A percentile compares a stretch with the other conserved stretches of the same genome.
Evolutionary conservation across 1,140 invertebrate genomes (phyloP).

Genomic region (Cardiocondyla obscurior): DNA sequence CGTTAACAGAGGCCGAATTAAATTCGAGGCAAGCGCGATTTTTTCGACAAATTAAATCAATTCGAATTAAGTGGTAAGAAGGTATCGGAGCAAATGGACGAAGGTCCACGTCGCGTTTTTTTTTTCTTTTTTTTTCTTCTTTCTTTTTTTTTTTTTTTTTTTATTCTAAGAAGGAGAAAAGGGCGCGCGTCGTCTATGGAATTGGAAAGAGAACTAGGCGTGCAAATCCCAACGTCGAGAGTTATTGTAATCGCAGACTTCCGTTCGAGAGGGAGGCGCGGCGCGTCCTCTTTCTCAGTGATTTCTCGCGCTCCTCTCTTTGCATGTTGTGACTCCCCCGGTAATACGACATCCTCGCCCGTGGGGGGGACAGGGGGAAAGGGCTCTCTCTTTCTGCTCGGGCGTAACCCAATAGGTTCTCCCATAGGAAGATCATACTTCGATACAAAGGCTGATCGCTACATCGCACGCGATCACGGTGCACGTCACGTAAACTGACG

Average conservation of each 20-base stretch:
- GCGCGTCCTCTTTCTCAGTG: slow-evolving; percentile 17
- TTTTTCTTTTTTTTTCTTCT: too few relatives aligned
- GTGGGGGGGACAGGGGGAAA: slow-evolving; percentile 45
- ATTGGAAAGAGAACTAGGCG: background rate
- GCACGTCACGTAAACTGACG: slow-evolving; percentile 81
- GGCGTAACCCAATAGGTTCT: slow-evolving; percentile 81
- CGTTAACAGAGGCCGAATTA: slow-evolving; percentile 11
- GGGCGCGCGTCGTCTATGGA: background rate
- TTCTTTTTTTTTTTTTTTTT: too few relatives aligned
- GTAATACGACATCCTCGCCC: slow-evolving; percentile 48
- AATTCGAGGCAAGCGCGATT: background rate
- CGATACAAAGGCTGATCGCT: slow-evolving; percentile 82
- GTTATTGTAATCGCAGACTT: slow-evolving; percentile 46
- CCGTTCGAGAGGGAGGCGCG: slow-evolving; percentile 6
- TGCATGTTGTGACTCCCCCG: slow-evolving; percentile 32
- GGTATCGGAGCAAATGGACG: background rate
- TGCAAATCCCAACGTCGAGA: background rate
- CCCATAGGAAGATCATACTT: slow-evolving; percentile 80
- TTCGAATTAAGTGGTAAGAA: background rate
- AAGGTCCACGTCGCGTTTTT: too few relatives aligned
- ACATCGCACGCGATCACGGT: slow-evolving; percentile 83
- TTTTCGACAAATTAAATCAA: background rate
- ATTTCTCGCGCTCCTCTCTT: slow-evolving; percentile 39
- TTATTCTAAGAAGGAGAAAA: too few relatives aligned
- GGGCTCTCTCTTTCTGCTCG: slow-evolving; percentile 13